These are phyloP conservation scores for Philopedon plagiatum DNA, from an alignment of 2,888 invertebrate species.

Conservation along the genomic window DNA sequence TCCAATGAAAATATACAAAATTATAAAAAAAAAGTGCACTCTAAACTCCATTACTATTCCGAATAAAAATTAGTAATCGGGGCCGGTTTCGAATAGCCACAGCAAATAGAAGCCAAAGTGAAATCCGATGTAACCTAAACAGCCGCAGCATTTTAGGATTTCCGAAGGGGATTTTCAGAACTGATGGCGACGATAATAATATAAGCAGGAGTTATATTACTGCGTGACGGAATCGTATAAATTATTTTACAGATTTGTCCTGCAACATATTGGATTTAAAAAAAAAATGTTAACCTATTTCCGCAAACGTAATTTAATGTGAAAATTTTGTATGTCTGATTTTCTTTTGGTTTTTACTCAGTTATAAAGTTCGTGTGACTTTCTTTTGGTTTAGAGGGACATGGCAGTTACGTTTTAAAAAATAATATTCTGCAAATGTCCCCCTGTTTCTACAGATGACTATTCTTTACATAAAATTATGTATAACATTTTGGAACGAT, in stretches of 20 bases:
- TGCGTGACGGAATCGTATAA: neutral
- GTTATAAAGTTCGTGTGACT: neutral
- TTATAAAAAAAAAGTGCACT: neutral
- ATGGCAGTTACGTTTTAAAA: too few relatives aligned
- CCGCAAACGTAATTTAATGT: too few relatives aligned
- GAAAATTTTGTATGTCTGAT: too few relatives aligned
- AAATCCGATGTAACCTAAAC: conserved; percentile 34
- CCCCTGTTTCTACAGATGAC: too few relatives aligned
- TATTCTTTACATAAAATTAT: too few relatives aligned
- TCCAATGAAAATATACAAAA: neutral
- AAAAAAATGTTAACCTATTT: neutral
- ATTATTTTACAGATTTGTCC: neutral
- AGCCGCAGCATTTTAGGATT: conserved; percentile 25
- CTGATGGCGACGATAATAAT: conserved; percentile 8
- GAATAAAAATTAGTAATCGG: neutral
- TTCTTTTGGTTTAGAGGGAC: too few relatives aligned
- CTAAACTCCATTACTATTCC: neutral
- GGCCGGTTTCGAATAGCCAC: conserved; percentile 24
- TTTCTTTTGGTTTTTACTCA: neutral
- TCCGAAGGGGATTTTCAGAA: conserved; percentile 24
- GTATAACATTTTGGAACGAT: too few relatives aligned
- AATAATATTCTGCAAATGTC: too few relatives aligned
- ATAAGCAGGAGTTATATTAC: conserved; percentile 1
- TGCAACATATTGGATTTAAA: neutral
- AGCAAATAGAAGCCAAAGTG: conserved; percentile 40